A percentile compares a stretch with the other conserved stretches of the same genome.
phyloP scores from a whole-genome alignment of 2,797 vertebrate species.

The Morelia viridis region DNA sequence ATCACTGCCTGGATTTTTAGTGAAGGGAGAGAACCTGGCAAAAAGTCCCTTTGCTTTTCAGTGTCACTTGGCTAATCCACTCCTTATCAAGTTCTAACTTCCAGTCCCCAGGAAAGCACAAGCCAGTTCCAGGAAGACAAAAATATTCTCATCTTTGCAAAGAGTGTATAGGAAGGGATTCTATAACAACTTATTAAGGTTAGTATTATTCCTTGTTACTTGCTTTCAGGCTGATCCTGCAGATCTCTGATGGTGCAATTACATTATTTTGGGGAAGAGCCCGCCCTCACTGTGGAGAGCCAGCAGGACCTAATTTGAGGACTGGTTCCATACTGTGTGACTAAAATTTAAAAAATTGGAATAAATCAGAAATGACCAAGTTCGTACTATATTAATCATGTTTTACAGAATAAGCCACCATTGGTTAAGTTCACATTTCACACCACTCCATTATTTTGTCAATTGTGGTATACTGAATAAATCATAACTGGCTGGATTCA shows the following conservation, averaged over 20 bases:
- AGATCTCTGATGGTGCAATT: not conserved
- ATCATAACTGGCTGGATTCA: not conserved
- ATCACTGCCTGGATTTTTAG: not conserved
- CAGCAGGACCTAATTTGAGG: not conserved
- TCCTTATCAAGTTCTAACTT: not conserved
- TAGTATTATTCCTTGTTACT: not conserved
- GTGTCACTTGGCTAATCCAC: not conserved
- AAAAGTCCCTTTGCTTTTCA: fast-evolving
- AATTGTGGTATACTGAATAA: not conserved
- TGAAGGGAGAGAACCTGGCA: not conserved
- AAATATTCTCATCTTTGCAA: not conserved
- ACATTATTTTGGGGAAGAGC: not conserved
- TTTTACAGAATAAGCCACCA: no score
- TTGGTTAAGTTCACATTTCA: not conserved
- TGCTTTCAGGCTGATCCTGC: not conserved
- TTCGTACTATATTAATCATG: not conserved
- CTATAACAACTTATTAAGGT: not conserved
- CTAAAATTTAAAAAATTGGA: not conserved
- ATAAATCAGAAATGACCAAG: not conserved
- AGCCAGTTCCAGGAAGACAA: not conserved
- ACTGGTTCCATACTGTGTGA: not conserved
- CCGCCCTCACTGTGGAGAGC: not conserved
- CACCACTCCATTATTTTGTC: not conserved
- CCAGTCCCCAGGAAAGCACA: not conserved
- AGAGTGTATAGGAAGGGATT: not conserved